Base-by-base conservation (phyloP, 53 echinoderm and acorn worm genomes). In the Zoroaster sp. region DNA sequence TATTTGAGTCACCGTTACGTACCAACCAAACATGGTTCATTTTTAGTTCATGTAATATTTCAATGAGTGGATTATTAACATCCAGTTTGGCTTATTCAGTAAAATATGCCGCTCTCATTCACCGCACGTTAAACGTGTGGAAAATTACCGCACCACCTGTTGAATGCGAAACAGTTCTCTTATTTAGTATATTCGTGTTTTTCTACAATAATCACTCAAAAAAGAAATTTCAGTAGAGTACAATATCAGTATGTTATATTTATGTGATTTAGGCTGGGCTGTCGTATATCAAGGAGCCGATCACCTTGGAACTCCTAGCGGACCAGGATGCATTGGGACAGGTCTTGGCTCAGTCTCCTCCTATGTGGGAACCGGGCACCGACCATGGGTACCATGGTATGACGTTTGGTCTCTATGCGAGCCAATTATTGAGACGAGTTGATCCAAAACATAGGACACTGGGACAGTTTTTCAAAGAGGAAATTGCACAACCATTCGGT, bases 401-500 rank as follows among this genome's bases (percentile, higher is more conserved):
- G 13, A 67, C 90, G 8, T 35, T 92, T 4, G 59, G 87, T 17
- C 38, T 65, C 10, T 69, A 93, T 3, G 80, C 65, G 11, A 86
- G 86, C 43, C 93, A 91, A 28, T 83, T 96, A 7, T 69, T 96
- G 3, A 44, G 89, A 36, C 75, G 95, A 23, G 95, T 89, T 11
- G 97, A 96, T 69, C 93, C 90, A 0, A 69, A 93, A 69, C 81
- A 87, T 5, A 76, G 94, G 59, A 94, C 94, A 3, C 23, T 96
- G 4, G 93, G 94, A 3, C 87, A 82, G 47, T 93, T 83, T 77
- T 91, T 96, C 69, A 67, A 80, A 33, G 93, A 96, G 36, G 97
- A 95, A 55, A 74, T 96, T 11, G 93, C 93, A 11, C 81, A 90
- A 65, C 92, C 95, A 30, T 95, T 93, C 76, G 95, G 97, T 96